phyloP scores from a whole-genome alignment of 2,888 invertebrate species.

The Myopa tessellatipennis region DNA sequence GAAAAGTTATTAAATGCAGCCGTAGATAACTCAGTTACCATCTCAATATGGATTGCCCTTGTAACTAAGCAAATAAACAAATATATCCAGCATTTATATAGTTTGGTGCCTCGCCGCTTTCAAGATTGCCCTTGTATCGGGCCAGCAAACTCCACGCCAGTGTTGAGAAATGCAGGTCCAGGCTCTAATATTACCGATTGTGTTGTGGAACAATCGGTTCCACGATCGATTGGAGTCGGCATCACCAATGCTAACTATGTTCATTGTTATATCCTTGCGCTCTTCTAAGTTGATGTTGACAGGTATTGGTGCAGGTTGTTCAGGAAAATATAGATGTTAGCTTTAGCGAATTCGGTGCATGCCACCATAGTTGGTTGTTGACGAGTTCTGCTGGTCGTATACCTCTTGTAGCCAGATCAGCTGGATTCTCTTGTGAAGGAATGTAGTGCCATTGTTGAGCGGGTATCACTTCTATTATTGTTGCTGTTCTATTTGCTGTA shows the following conservation, averaged over 20 bases:
- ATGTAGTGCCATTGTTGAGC: constrained; percentile 33
- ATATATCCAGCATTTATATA: constrained; percentile 51
- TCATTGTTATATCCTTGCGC: too few species aligned
- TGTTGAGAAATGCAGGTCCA: constrained; percentile 40
- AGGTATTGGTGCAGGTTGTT: too few species aligned
- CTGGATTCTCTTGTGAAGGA: constrained; percentile 33
- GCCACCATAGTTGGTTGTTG: neutral
- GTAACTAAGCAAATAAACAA: constrained; percentile 53
- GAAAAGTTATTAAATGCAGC: too few species aligned
- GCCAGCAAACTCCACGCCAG: constrained; percentile 50
- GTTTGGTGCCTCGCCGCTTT: constrained; percentile 47
- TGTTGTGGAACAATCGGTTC: too few species aligned
- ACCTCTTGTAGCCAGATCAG: neutral
- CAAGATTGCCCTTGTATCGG: constrained; percentile 47
- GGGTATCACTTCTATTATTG: constrained; percentile 31
- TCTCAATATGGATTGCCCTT: constrained; percentile 55
- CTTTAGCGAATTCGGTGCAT: neutral
- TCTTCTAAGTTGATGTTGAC: too few species aligned
- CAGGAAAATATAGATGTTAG: neutral
- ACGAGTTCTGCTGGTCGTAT: too few species aligned
- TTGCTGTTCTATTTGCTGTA: constrained; percentile 40
- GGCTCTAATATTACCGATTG: constrained; percentile 43
- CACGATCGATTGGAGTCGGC: too few species aligned
- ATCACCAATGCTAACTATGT: too few species aligned
- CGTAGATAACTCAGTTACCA: constrained; percentile 48